Conservation (phyloP, 2,797 vertebrate genomes). For the Sebastes variabilis region DNA sequence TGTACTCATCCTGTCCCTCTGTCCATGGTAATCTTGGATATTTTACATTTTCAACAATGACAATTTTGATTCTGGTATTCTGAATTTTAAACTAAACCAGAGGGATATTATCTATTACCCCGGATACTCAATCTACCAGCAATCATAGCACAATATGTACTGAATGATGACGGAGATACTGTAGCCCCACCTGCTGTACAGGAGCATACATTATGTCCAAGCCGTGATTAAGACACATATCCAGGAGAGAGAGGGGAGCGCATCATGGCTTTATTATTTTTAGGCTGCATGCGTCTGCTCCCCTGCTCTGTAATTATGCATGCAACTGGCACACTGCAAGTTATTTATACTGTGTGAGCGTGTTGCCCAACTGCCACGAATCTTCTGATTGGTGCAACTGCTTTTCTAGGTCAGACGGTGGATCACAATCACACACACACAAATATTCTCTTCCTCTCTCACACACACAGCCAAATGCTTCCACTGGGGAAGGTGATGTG, state of each 20-base stretch:
- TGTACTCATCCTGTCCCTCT: background rate
- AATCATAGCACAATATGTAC: background rate
- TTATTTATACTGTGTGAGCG: slow-evolving; percentile 80
- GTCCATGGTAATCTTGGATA: background rate
- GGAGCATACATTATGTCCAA: slow-evolving; percentile 41
- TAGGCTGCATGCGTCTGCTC: slow-evolving; percentile 40
- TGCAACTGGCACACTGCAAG: slow-evolving; percentile 79
- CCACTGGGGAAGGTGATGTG: slow-evolving; percentile 72
- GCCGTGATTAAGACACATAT: slow-evolving; percentile 1
- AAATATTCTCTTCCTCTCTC: slow-evolving; percentile 57
- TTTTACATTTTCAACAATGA: background rate
- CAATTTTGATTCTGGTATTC: background rate
- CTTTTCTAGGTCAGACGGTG: slow-evolving; percentile 84
- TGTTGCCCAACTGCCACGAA: slow-evolving; percentile 72
- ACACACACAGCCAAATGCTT: slow-evolving; percentile 66
- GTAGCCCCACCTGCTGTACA: slow-evolving; percentile 72
- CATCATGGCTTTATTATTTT: slow-evolving; percentile 38
- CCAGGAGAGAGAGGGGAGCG: background rate
- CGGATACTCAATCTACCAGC: background rate
- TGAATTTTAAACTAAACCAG: background rate
- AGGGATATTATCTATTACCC: background rate
- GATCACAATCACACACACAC: slow-evolving; percentile 45
- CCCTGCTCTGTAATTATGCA: slow-evolving; percentile 74
- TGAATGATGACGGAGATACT: slow-evolving; percentile 49
- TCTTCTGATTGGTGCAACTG: slow-evolving; percentile 68